Evolutionary conservation across 1,140 invertebrate genomes (phyloP), one percentile per base, ranked within the genome.

Genomic region (Rhagoletis zephyria): DNA sequence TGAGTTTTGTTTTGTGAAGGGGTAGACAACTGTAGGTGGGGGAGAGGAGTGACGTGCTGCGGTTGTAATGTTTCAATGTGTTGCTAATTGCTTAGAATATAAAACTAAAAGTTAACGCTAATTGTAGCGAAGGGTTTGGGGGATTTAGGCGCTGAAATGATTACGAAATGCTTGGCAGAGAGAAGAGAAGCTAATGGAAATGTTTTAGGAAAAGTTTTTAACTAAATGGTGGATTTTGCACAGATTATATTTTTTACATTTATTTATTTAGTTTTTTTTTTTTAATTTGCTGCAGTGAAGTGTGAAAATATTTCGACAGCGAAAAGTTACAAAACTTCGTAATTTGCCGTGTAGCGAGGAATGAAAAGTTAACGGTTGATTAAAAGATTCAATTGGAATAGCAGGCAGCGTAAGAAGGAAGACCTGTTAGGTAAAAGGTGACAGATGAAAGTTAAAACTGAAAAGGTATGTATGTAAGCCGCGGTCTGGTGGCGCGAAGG

Each of bases 81-180:
- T 19, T 81, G 74, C 74, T 81, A 81, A 81, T 81, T 81, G 74
- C 74, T 81, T 81, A 81, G 74, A 77, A 56, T 81, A 51, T 81
- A 81, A 81, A 81, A 81, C 19, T 81, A 56, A 81, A 81, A 81
- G 74, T 56, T 81, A 56, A 1, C 5, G 48, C 48, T n/a, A 56
- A 81, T 56, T 81, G 45, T 9, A 30, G 64, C 48, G 12, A 14
- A 14, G 48, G 6, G 48, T n/a, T 19, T 9, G n/a, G 48, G 42
- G 12, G 42, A 74, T 74, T 74, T 45, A 74, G 67, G 40, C 67
- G 9, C 42, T 42, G 4, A 45, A 70, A 70, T 70, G 45, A 70
- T 70, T 70, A 70, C 40, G 61, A 48, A 45, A 30, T 42, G 40
- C 12, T 45, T 45, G 67, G 40, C 30, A 30, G 30, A 30, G 30